Conservation (phyloP, 2,797 vertebrate species). For the Hoplostethus mediterraneus region DNA sequence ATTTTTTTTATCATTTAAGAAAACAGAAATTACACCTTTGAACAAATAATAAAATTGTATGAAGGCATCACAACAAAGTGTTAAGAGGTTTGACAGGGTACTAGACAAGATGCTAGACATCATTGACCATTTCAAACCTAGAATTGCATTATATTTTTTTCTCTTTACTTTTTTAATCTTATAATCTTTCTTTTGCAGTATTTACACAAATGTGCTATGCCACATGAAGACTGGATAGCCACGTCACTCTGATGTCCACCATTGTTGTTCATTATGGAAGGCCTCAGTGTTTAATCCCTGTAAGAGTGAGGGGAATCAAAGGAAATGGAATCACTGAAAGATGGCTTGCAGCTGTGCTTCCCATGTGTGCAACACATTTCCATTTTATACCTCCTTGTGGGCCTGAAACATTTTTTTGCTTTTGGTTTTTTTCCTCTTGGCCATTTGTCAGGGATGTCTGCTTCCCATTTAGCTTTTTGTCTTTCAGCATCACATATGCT, state of each 20-base stretch:
- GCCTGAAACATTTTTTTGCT: conserved; percentile 54
- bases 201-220: conserved; percentile 1
- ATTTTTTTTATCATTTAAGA: background rate
- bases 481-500: conserved; percentile 32
- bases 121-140: too few relatives aligned
- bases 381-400: conserved; percentile 62
- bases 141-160: conserved; percentile 1
- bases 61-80: background rate
- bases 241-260: conserved; percentile 43
- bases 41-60: background rate
- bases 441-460: conserved; percentile 51
- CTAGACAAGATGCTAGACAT: too few relatives aligned
- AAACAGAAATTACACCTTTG: background rate
- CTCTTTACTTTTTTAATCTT: background rate
- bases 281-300: conserved; percentile 52
- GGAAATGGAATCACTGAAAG: conserved; percentile 61
- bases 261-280: conserved; percentile 36
- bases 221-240: conserved; percentile 26
- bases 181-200: background rate
- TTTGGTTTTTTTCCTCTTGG: conserved; percentile 31
- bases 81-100: background rate
- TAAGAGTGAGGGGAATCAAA: conserved; percentile 71
- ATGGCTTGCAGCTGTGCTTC: conserved; percentile 72
- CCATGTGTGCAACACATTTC: conserved; percentile 78
- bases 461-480: conserved; percentile 61